phyloP scores from a whole-genome alignment of 2,888 invertebrate species.

The Exocentrus adspersus region DNA sequence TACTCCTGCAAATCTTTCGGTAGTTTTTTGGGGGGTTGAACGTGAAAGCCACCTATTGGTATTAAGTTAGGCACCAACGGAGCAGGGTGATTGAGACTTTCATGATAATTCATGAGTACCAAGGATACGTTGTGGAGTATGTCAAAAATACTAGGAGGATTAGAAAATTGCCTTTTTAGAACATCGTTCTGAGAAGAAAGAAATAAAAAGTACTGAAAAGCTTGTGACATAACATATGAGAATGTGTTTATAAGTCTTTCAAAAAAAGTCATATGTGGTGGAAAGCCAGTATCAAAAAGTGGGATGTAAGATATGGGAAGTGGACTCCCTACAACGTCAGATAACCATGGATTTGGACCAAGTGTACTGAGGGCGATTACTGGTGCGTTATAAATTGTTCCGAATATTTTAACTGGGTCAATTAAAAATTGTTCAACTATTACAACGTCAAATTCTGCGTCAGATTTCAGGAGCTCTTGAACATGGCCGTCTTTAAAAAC shows the following conservation, averaged over 20 bases:
- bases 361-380: conserved; percentile 59
- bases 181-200: conserved; percentile 48
- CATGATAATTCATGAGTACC: conserved; percentile 61
- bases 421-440: conserved; percentile 63
- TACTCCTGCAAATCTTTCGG: conserved; percentile 64
- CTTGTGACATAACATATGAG: conserved; percentile 49
- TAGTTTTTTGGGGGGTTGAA: conserved; percentile 49
- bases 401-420: conserved; percentile 62
- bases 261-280: not conserved
- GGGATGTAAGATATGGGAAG: not conserved
- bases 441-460: conserved; percentile 57
- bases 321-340: conserved; percentile 50
- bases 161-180: conserved; percentile 51
- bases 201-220: conserved; percentile 55
- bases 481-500: conserved; percentile 28
- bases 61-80: conserved; percentile 69
- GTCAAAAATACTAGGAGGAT: conserved; percentile 45
- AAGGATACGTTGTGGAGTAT: conserved; percentile 50
- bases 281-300: not conserved
- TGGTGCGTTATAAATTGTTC: conserved; percentile 55
- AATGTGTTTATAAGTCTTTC: not conserved
- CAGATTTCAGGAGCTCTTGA: conserved; percentile 53
- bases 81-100: conserved; percentile 64
- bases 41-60: conserved; percentile 69
- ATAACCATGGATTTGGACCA: conserved; percentile 62